Evolutionary conservation across 2,113 vertebrate genomes (phyloP).

Genomic region (Melanotaenia duboulayi): DNA sequence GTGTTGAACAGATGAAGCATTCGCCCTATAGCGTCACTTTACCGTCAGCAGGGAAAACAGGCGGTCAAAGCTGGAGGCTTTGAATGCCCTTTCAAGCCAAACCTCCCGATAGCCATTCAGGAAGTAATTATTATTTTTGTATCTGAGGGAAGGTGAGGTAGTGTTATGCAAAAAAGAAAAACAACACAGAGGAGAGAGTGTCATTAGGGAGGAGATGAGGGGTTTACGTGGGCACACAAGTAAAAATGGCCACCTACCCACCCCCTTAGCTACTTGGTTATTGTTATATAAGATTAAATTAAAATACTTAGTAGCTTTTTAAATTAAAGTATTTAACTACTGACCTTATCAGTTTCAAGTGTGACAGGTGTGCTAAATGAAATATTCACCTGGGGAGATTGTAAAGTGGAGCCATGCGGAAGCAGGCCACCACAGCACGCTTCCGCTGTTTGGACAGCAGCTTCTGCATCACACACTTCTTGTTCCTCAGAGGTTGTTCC

Average conservation of each 20-base stretch:
- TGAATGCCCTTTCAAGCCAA: conserved; percentile 99
- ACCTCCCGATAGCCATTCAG: conserved; percentile 99
- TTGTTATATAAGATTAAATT: conserved; percentile 56
- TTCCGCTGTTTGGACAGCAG: conserved; percentile 98
- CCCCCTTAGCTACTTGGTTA: conserved; percentile 24
- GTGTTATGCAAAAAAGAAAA: conserved; percentile 90
- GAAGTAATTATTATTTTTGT: conserved; percentile 99
- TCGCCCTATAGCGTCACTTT: conserved; percentile 91
- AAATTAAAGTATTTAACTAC: background rate
- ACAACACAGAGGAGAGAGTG: conserved; percentile 84
- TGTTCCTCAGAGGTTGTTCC: conserved; percentile 94
- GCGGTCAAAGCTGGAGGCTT: conserved; percentile 99
- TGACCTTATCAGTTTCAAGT: conserved; percentile 19
- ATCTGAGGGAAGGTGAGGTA: conserved; percentile 94
- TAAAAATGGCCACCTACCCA: conserved; percentile 22
- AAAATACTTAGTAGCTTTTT: background rate
- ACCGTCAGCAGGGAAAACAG: conserved; percentile 99
- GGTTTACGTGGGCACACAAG: conserved; percentile 63
- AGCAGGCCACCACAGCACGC: conserved; percentile 97
- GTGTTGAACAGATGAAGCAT: conserved; percentile 82
- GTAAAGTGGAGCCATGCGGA: conserved; percentile 98
- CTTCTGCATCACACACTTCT: conserved; percentile 94
- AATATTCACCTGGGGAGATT: conserved; percentile 92
- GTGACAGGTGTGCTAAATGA: background rate
- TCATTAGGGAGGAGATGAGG: conserved; percentile 75